Evolutionary conservation across 2,888 invertebrate species (phyloP), one percentile per base, ranked within the genome.

Genomic region (Meta bourneti): DNA sequence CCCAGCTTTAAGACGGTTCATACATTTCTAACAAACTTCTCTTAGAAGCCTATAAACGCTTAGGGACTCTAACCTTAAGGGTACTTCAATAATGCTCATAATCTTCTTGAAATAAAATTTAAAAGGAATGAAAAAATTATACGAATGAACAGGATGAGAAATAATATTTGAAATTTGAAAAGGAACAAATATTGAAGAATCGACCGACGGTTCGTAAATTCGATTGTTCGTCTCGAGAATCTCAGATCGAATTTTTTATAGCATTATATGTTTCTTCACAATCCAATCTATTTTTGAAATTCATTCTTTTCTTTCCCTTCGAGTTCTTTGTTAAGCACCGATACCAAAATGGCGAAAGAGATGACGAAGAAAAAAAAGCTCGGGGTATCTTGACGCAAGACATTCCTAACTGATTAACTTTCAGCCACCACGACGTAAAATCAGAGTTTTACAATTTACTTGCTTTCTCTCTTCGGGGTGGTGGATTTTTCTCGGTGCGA

Each of bases 361-460:
- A 77, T 77, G 77, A 19, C 8, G 16, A 19, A 49, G n/a, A 51
- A 79, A n/a, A 78, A 78, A 79, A 54, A 54, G 0, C 16, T n/a
- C 54, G 11, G 19, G 9, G 8, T 79, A 13, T 61, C 34, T 11
- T 48, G 54, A 54, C 19, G 54, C 48, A 16, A 77, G 51, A 49
- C 85, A 85, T 85, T 85, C 77, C 19, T 77, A 70, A 70, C 75
- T 69, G 77, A 85, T 85, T 85, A 85, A 75, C 16, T 69, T 77
- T 79, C 52, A 78, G 69, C 61, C 74, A 7, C 16, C 8, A 13
- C 16, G 16, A 74, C 20, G 16, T 49, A 49, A 85, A 78, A 70
- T 81, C 70, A 8, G 69, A 49, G n/a, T 70, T 70, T 16, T 2
- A 34, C 70, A 34, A 61, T 79, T 84, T 74, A 74, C 20, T 74